Base-by-base conservation (phyloP, 2,797 vertebrate species). In the Pipistrellus nathusii region DNA sequence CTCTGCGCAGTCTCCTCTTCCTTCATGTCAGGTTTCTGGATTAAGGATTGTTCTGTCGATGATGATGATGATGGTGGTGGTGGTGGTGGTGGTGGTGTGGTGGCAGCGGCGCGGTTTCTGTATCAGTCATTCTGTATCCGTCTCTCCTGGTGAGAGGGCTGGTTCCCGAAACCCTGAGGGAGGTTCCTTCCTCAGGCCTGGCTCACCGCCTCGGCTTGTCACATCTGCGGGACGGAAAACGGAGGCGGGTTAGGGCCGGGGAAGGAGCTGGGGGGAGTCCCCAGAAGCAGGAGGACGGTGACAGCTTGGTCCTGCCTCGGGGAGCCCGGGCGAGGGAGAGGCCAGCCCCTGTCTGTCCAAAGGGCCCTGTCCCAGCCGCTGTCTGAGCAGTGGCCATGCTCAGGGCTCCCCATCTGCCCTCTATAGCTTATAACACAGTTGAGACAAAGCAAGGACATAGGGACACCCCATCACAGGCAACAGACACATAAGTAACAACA, bases 121-220 rank as follows among this genome's bases (percentile, higher is more conserved):
- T 96, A 88, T 91, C 91, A 81, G 91, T 93, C 57, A 0, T 97
- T 97, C 97, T 84, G 80, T 62, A 41, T 94, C 94, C 88, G 93
- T 97, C 97, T 98, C 97, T 97, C 97, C 98, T 97, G 97, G 98
- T 57, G 97, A 98, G 98, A 98, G 97, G 96, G 98, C 98, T 98
- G 98, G 98, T 97, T 98, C 98, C 98, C 97, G 95, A 98, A 98
- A 98, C 94, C 98, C 98, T 98, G 97, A 96, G 97, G 97, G 97
- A 96, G 96, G 97, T 96, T 97, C 98, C 97, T 97, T 98, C 97
- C 85, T 97, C 97, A 96, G 97, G 96, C 97, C 97, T 95, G 97
- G 98, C 98, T 99, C 99, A 99, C 99, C 99, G 99, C 98, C 99
- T 99, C 1, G 99, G 99, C 98, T 99, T 99, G 98, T 99, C 99